Evolutionary conservation across 2,797 vertebrate species (phyloP).

Genomic region (Psittacula echo): DNA sequence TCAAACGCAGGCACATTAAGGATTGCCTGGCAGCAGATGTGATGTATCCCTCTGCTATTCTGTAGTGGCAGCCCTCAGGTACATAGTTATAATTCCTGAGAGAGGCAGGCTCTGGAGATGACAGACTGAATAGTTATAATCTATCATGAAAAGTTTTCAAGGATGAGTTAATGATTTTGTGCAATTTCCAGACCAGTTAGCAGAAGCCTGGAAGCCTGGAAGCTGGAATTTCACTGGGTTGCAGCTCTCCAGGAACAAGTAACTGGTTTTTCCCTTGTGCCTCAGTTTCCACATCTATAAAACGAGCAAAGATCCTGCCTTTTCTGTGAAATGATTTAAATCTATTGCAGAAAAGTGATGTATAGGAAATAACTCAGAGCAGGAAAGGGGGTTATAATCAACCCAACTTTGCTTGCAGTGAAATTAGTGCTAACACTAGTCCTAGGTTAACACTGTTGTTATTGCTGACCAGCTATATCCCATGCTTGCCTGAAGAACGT

Average conservation of each 20-base stretch:
- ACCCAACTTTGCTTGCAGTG: background rate
- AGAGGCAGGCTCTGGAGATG: constrained; percentile 38
- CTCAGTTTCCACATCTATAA: constrained; percentile 43
- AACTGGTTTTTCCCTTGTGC: background rate
- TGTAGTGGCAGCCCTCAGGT: constrained; percentile 39
- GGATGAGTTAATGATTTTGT: constrained; percentile 49
- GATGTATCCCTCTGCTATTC: constrained; percentile 33
- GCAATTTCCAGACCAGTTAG: constrained; percentile 27
- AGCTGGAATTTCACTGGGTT: background rate
- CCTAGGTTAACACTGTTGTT: background rate
- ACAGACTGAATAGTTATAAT: constrained; percentile 43
- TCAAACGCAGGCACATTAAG: background rate
- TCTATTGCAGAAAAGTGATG: background rate
- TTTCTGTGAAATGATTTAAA: background rate
- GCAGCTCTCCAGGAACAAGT: background rate
- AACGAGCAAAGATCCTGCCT: background rate
- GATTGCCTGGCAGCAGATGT: background rate
- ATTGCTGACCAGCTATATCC: background rate
- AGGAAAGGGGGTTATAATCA: background rate
- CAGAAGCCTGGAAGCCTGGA: background rate
- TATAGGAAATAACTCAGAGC: background rate
- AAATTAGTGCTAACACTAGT: background rate
- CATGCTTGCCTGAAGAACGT: background rate
- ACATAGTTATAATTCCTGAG: background rate
- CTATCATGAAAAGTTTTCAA: constrained; percentile 43